Conservation (phyloP, 2,888 invertebrate species). For the Coelinius sp. region DNA sequence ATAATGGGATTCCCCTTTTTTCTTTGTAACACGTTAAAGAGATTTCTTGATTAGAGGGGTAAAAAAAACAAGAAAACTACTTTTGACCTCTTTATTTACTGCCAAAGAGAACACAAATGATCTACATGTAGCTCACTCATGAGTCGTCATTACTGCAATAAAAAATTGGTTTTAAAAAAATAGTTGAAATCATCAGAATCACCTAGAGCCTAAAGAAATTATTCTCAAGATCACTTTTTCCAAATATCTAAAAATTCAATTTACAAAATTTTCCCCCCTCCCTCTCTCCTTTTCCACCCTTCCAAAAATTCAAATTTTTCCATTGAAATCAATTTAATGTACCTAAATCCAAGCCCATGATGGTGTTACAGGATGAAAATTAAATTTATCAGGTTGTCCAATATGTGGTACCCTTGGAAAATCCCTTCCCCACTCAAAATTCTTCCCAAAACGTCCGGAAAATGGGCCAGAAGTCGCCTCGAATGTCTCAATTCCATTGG, state of each 20-base stretch:
- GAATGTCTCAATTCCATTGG: slow-evolving; percentile 58
- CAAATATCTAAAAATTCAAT: no score
- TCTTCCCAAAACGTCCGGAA: slow-evolving; percentile 58
- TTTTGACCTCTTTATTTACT: slow-evolving; percentile 11
- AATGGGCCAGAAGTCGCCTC: slow-evolving; percentile 67
- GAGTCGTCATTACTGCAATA: slow-evolving; percentile 48
- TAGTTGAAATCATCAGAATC: neutral
- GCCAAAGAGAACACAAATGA: neutral
- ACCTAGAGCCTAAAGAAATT: neutral
- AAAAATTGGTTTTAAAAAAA: slow-evolving; percentile 36
- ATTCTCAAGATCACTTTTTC: neutral
- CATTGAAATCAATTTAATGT: neutral
- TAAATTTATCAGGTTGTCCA: slow-evolving; percentile 83
- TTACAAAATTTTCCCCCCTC: no score
- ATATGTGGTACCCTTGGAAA: slow-evolving; percentile 77
- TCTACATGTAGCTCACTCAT: slow-evolving; percentile 56
- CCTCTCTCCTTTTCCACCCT: no score
- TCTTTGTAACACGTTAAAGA: no score
- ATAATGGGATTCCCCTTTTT: no score
- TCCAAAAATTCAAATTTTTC: slow-evolving; percentile 53
- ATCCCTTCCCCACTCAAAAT: slow-evolving; percentile 84
- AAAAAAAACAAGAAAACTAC: neutral
- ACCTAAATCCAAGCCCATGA: slow-evolving; percentile 74
- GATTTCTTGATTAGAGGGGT: no score
- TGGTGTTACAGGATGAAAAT: slow-evolving; percentile 76